Percentiles rank a stretch among this genome's conserved stretches.
Conservation (phyloP, 2,888 invertebrate species). For the Nomada hirtipes region DNA sequence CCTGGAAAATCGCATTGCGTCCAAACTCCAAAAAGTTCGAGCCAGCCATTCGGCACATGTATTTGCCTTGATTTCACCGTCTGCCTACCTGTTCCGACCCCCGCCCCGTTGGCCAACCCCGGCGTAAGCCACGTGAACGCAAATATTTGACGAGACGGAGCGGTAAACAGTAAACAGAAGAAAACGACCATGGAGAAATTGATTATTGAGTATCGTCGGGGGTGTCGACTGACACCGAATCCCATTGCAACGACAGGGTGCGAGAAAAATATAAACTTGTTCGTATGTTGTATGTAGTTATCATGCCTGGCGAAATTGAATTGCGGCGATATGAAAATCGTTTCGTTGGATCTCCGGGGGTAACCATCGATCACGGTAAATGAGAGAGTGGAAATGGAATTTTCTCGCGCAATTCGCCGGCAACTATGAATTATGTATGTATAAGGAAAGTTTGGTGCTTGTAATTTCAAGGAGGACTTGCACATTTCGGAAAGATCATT, state of each 20-base stretch:
- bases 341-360: neutral
- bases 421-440: constrained; percentile 4
- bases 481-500: neutral
- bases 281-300: neutral
- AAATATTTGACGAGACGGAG: constrained; percentile 2
- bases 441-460: neutral
- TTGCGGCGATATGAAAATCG: neutral
- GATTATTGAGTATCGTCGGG: constrained; percentile 4
- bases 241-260: neutral
- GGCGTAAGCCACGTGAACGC: constrained; percentile 8
- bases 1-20: constrained; percentile 56
- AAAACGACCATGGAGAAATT: constrained; percentile 36
- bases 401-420: neutral
- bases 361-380: neutral
- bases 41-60: constrained; percentile 31
- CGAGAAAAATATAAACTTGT: neutral
- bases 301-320: neutral
- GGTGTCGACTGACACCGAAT: neutral
- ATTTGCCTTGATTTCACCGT: constrained; percentile 37
- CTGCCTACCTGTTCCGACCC: neutral
- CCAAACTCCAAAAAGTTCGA: constrained; percentile 61
- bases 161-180: constrained; percentile 15
- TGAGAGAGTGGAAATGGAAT: neutral
- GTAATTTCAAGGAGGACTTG: neutral
- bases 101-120: too few species aligned